Conservation (phyloP, 2,888 invertebrate genomes). For the Adineta ricciae region DNA sequence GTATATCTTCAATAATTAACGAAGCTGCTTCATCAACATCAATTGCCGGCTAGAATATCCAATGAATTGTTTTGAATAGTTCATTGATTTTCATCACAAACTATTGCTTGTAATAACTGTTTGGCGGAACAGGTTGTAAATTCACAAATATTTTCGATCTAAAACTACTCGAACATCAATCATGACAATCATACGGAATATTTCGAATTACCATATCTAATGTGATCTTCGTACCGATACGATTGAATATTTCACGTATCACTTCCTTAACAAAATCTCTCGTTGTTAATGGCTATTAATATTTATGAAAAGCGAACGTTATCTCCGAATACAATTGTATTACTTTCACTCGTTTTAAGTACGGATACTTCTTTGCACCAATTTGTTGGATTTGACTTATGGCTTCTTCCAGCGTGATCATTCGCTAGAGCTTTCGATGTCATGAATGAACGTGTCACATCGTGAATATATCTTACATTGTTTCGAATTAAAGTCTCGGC, state of each 20-base stretch:
- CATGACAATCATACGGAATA: too few species aligned
- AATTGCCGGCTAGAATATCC: neutral
- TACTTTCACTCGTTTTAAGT: neutral
- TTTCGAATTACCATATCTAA: neutral
- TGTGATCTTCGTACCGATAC: neutral
- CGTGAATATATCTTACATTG: neutral
- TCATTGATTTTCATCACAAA: neutral
- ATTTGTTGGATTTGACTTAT: neutral
- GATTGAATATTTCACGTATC: neutral
- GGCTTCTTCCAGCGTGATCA: neutral
- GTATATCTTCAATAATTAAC: neutral
- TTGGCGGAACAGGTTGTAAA: neutral
- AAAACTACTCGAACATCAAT: neutral
- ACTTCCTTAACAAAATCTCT: neutral
- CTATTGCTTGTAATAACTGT: neutral
- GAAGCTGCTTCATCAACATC: neutral
- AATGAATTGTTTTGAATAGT: neutral
- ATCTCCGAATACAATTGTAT: neutral
- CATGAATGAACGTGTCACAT: neutral
- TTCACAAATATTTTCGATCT: conserved; percentile 6
- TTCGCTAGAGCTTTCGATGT: neutral
- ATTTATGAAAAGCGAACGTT: neutral
- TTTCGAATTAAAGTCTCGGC: neutral
- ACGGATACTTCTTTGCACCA: neutral
- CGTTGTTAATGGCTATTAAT: neutral